Evolutionary conservation across 2,888 invertebrate species (phyloP).

Genomic region (Microchrysa polita): DNA sequence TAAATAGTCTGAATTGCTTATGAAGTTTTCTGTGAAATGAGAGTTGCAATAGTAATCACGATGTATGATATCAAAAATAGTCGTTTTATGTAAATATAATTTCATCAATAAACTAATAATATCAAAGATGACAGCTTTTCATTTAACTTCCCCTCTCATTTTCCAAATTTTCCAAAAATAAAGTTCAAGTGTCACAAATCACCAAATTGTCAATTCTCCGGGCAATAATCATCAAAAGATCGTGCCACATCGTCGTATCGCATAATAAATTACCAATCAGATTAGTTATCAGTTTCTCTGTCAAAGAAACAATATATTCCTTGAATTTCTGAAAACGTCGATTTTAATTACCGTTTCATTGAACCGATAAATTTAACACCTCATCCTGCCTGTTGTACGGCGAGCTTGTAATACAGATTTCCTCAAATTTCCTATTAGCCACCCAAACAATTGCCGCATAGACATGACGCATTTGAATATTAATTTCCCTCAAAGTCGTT

Average conservation of each 20-base stretch:
- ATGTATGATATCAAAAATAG: constrained; percentile 3
- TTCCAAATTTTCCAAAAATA: no score
- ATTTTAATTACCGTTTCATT: not conserved
- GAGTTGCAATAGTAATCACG: constrained; percentile 1
- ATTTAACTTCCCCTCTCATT: no score
- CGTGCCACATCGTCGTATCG: not conserved
- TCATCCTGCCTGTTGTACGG: no score
- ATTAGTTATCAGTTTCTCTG: not conserved
- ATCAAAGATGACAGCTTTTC: no score
- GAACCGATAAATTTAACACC: not conserved
- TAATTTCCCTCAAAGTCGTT: constrained; percentile 1
- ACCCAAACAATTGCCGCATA: not conserved
- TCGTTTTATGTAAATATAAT: constrained; percentile 27
- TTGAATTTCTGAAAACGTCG: not conserved
- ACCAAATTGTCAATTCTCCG: no score
- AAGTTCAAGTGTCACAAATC: no score
- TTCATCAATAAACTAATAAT: not conserved
- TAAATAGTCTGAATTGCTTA: constrained; percentile 30
- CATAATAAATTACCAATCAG: not conserved
- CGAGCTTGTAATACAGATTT: not conserved
- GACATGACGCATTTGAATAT: not conserved
- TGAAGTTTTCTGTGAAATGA: not conserved
- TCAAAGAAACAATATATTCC: not conserved
- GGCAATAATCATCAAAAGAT: no score
- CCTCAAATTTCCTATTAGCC: not conserved